These are phyloP conservation scores for Muscicapa striata DNA, from an alignment of 2,797 vertebrate species.

Conservation along the genomic window DNA sequence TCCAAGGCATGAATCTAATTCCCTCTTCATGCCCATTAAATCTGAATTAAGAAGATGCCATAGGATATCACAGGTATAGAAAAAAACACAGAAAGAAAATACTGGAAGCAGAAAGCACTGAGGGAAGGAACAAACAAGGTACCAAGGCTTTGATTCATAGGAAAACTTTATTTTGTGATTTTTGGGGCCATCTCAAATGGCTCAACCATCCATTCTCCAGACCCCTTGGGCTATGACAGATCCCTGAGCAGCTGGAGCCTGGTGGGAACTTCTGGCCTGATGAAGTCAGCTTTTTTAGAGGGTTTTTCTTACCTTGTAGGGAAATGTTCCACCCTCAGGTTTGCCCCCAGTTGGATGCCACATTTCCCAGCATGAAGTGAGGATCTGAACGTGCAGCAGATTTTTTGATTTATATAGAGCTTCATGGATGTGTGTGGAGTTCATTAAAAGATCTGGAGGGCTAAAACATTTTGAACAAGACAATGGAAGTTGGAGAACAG, in stretches of 20 bases:
- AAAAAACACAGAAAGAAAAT: background rate
- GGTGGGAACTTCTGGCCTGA: background rate
- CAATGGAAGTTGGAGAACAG: background rate
- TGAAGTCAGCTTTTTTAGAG: background rate
- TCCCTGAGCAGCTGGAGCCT: background rate
- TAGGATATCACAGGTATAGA: background rate
- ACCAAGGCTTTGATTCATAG: background rate
- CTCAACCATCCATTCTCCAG: background rate
- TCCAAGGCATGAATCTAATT: background rate
- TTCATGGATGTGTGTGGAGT: background rate
- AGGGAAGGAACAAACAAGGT: background rate
- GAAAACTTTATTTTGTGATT: background rate
- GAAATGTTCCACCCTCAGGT: background rate
- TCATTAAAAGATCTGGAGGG: background rate
- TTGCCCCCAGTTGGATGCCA: background rate
- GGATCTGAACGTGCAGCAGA: background rate
- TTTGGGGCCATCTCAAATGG: fast-evolving
- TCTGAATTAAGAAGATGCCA: background rate
- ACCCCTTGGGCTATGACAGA: background rate
- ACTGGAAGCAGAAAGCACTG: background rate
- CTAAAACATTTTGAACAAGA: background rate
- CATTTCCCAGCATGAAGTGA: fast-evolving
- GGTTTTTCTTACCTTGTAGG: background rate
- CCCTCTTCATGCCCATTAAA: background rate
- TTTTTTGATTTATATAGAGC: background rate